Base-by-base conservation (phyloP, 2,888 invertebrate species). In the Antitype chi region DNA sequence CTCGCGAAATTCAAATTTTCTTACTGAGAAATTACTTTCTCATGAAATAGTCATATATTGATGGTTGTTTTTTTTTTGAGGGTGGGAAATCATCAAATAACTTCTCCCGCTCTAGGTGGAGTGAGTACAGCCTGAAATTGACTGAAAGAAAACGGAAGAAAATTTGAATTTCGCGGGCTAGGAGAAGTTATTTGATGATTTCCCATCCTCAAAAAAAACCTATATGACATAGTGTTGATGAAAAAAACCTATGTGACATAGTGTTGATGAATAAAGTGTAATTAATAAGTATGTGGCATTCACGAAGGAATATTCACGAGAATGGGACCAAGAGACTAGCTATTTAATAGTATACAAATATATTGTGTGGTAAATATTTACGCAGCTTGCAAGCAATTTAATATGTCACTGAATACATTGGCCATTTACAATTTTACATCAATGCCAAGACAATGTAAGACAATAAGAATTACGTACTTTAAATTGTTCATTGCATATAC, bases 281-380 rank as follows among this genome's bases (percentile, higher is more conserved):
- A 62, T 55, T 57, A 25, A 62, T 55, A 49, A 28, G 32, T 53
- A 28, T 32, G 49, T 68, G 73, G 38, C 28, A 20, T 74, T 81
- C 15, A 25, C 17, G 62, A 53, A 72, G 59, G 63, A 55, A 60
- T 70, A 66, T 64, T 64, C 49, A 70, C 47, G 38, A 63, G 38
- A 63, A 64, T 72, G 83, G 83, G 83, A 84, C 84, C 83, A 83
- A 83, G 59, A 63, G 5, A 74, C 53, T 57, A 70, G 47, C 23
- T 55, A 59, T 70, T 68, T 72, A 62, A 47, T 71, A 71, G 63
- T 73, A 28, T 78, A 69, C 49, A 67, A 32, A 72, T 53, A 69
- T 57, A 20, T 28, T 52, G 25, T 53, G 43, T 64, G n/a, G 25
- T 47, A 55, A 73, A 57, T 82, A 70, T 75, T 52, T 64, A 62